Evolutionary conservation across 2,888 invertebrate species (phyloP).

Genomic region (Dasysyrphus albostriatus): DNA sequence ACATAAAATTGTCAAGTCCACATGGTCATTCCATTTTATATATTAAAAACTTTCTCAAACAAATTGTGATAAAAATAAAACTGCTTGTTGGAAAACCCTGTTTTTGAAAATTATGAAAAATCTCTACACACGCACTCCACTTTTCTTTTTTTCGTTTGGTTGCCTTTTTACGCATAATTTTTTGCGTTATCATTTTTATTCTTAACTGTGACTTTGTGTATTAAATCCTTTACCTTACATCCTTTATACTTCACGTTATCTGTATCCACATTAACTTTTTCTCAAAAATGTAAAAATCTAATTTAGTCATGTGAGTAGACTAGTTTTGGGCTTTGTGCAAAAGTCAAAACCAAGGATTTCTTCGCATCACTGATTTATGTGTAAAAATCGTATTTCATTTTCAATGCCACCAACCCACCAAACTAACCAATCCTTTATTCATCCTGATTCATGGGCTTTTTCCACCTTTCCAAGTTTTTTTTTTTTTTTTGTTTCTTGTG

Average conservation of each 20-base stretch:
- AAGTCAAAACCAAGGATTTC: slow-evolving; percentile 44
- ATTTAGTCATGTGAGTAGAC: no score
- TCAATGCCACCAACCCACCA: neutral
- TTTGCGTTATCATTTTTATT: neutral
- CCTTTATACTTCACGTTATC: neutral
- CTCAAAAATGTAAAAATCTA: slow-evolving; percentile 67
- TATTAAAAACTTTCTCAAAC: no score
- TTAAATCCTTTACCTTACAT: neutral
- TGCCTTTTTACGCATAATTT: neutral
- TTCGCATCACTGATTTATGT: slow-evolving; percentile 61
- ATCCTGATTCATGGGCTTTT: slow-evolving; percentile 37
- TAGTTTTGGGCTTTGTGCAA: slow-evolving; percentile 7
- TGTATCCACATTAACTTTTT: slow-evolving; percentile 36
- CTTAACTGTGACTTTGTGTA: slow-evolving; percentile 4
- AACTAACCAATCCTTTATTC: neutral
- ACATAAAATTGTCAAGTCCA: no score
- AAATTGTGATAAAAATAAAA: no score
- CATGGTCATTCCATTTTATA: no score
- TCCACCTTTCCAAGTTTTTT: neutral
- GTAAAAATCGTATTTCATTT: slow-evolving; percentile 47
- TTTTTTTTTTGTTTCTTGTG: neutral
- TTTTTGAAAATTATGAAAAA: neutral
- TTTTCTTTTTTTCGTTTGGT: neutral
- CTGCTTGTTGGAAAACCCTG: neutral
- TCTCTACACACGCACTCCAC: neutral